phyloP scores from a whole-genome alignment of 2,113 vertebrate species.

The Pachycephala philippinensis region DNA sequence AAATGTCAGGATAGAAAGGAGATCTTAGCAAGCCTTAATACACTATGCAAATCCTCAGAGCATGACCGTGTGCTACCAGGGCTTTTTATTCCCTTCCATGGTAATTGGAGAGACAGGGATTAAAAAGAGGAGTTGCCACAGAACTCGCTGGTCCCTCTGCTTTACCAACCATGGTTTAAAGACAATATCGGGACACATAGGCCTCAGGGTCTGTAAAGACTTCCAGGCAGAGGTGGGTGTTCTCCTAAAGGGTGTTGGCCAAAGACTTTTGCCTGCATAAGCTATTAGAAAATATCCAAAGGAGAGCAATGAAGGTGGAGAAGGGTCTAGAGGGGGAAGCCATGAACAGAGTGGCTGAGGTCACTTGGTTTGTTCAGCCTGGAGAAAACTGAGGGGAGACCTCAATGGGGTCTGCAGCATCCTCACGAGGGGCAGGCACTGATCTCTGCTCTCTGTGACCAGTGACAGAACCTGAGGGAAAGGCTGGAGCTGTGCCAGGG shows the following conservation, averaged over 20 bases:
- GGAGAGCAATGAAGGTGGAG: neutral
- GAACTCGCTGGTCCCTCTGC: neutral
- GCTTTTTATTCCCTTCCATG: neutral
- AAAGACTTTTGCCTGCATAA: neutral
- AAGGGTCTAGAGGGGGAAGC: neutral
- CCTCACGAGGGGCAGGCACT: neutral
- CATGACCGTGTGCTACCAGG: neutral
- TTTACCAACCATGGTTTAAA: neutral
- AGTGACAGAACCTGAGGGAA: neutral
- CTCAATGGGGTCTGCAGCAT: neutral
- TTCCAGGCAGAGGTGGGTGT: neutral
- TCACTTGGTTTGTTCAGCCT: neutral
- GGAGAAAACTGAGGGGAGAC: neutral
- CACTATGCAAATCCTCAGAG: conserved; percentile 51
- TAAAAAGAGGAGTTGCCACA: neutral
- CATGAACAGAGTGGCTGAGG: neutral
- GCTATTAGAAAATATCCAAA: neutral
- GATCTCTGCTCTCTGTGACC: neutral
- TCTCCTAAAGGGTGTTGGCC: neutral
- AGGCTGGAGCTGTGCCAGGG: neutral
- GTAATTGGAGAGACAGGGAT: conserved; percentile 20
- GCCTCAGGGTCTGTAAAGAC: neutral
- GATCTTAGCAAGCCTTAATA: conserved; percentile 38
- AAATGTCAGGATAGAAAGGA: conserved; percentile 47
- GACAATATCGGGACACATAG: rapidly evolving